A percentile compares a stretch with the other conserved stretches of the same genome.
These are phyloP conservation scores for Cheilosia vernalis DNA, from an alignment of 2,888 invertebrate species.

Conservation along the genomic window DNA sequence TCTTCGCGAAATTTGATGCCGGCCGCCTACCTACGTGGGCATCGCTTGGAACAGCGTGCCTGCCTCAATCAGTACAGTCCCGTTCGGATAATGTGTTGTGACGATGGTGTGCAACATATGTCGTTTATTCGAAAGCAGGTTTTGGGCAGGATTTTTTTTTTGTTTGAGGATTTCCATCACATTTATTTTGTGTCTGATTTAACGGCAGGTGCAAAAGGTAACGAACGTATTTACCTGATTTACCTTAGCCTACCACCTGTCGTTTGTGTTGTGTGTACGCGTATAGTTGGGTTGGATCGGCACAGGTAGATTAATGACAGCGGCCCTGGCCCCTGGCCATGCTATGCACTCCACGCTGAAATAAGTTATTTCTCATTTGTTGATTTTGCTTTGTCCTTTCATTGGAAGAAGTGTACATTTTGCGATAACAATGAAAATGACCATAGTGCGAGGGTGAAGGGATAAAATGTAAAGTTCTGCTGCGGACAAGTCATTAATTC, in stretches of 20 bases:
- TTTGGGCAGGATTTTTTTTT: conserved; percentile 22
- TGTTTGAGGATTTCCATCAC: conserved; percentile 37
- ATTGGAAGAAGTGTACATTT: neutral
- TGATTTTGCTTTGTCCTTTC: conserved; percentile 33
- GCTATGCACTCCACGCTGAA: conserved; percentile 4
- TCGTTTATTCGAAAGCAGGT: conserved; percentile 49
- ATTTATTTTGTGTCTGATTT: conserved; percentile 53
- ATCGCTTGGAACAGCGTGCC: neutral
- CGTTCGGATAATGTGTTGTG: conserved; percentile 2
- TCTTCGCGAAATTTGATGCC: conserved; percentile 59
- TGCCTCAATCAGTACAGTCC: conserved; percentile 47
- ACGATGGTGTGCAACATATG: conserved; percentile 53
- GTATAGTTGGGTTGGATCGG: conserved; percentile 27
- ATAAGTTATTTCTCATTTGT: conserved; percentile 27
- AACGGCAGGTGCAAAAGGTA: conserved; percentile 67
- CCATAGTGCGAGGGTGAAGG: conserved; percentile 2
- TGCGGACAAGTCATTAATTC: conserved; percentile 8
- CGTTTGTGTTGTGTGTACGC: conserved; percentile 30
- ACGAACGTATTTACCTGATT: conserved; percentile 56
- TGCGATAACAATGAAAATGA: conserved; percentile 27
- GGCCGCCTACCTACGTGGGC: conserved; percentile 13
- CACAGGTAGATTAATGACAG: conserved; percentile 42
- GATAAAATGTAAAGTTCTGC: neutral
- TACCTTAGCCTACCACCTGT: conserved; percentile 65
- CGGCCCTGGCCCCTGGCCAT: conserved; percentile 5